A percentile compares a stretch with the other conserved stretches of the same genome.
These are phyloP conservation scores for Conus betulinus DNA, from an alignment of 1,140 invertebrate species.

Conservation along the genomic window DNA sequence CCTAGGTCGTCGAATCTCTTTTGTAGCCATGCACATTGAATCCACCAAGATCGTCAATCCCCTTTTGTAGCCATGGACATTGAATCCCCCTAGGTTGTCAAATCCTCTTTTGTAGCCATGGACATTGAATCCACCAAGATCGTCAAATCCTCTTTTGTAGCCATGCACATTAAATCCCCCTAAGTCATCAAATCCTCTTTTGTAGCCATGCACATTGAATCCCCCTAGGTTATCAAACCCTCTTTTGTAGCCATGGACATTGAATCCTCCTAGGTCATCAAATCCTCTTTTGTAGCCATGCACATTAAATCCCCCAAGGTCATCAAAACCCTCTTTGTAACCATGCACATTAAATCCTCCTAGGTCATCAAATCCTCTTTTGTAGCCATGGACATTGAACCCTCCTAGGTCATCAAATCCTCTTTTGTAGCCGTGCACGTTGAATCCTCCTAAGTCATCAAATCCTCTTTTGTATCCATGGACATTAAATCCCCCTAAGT, in stretches of 20 bases:
- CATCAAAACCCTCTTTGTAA: conserved; percentile 32
- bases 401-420: conserved; percentile 38
- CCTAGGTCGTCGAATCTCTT: not conserved
- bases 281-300: conserved; percentile 36
- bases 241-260: conserved; percentile 36
- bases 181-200: conserved; percentile 30
- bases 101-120: conserved; percentile 26
- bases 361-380: conserved; percentile 34
- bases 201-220: conserved; percentile 26
- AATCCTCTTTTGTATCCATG: conserved; percentile 39
- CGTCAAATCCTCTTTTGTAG: conserved; percentile 33
- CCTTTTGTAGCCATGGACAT: conserved; percentile 7
- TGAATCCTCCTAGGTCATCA: conserved; percentile 26
- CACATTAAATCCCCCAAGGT: conserved; percentile 27
- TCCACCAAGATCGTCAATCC: conserved; percentile 34
- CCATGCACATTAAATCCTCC: conserved; percentile 36
- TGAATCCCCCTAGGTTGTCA: conserved; percentile 16
- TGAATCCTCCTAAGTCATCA: conserved; percentile 27
- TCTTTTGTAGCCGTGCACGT: conserved; percentile 35
- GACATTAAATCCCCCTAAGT: conserved; percentile 32
- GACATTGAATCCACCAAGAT: conserved; percentile 23
- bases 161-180: conserved; percentile 38
- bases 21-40: conserved; percentile 18
- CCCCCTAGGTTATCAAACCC: conserved; percentile 12
- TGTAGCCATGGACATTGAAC: conserved; percentile 35